Percentiles rank a stretch among this genome's conserved stretches.
phyloP scores from a whole-genome alignment of 2,113 vertebrate species.

The Machaerirhynchus nigripectus region DNA sequence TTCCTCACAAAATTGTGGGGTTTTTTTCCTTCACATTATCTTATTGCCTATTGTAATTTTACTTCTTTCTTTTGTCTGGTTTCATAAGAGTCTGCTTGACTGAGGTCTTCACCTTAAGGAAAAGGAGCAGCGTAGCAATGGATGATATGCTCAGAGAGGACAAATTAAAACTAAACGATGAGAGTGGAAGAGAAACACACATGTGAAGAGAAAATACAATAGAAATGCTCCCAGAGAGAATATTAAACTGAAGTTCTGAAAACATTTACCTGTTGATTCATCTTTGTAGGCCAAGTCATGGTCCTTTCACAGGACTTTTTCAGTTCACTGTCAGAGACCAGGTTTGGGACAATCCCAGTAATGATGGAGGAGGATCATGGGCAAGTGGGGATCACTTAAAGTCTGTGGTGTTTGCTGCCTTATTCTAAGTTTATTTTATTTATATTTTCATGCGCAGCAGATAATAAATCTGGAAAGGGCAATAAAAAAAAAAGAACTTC shows the following conservation, averaged over 20 bases:
- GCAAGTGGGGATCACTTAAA: not conserved
- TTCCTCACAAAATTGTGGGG: not conserved
- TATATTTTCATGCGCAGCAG: not conserved
- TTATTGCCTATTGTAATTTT: not conserved
- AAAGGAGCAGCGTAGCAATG: not conserved
- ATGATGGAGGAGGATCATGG: not conserved
- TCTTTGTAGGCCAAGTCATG: not conserved
- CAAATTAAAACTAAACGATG: not conserved
- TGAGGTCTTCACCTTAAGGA: not conserved
- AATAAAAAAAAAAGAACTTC: too few relatives aligned
- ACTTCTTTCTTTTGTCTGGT: not conserved
- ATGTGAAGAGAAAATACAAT: not conserved
- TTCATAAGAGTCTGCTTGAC: not conserved
- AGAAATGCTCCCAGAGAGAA: not conserved
- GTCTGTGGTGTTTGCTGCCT: not conserved
- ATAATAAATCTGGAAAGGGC: not conserved
- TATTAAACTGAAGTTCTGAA: not conserved
- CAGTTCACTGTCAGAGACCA: not conserved
- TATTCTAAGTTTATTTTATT: not conserved
- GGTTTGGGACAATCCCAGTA: not conserved
- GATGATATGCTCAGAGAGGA: not conserved
- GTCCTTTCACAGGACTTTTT: not conserved
- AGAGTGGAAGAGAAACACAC: not conserved
- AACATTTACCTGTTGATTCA: not conserved
- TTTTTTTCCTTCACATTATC: not conserved